Base-by-base conservation (phyloP, 2,888 invertebrate genomes). In the Sinodicranocentrus sp. region DNA sequence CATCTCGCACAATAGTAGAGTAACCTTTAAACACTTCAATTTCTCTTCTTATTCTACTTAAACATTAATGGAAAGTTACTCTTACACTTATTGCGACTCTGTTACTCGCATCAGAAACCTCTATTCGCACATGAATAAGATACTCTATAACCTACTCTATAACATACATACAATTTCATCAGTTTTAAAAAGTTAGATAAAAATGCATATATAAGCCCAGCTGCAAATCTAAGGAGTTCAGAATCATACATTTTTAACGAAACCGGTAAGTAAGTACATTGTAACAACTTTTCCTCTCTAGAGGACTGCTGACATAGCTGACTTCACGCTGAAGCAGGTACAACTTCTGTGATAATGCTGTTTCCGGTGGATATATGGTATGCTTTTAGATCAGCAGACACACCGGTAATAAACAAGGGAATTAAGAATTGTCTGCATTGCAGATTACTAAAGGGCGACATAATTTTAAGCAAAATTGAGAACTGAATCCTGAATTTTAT, bases 351-450 rank as follows among this genome's bases (percentile, higher is more conserved):
- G 21, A 13, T 54, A 54, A 54, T 54, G 21, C 54, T 54, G 54
- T 17, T 21, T 54, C 5, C 2, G 54, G 23, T 54, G 23, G 19
- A 8, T 54, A 10, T 8, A 57, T 57, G 25, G 8, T 52, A 6
- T 52, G 33, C 33, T 33, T 52, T 52, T 52, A n/a, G 1, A 1
- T 52, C 19, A 52, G 52, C 17, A 52, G 2, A 10, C 6, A 39
- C 39, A 13, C 15, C 15, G 48, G 48, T n/a, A 48, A 48, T 57
- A 57, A 57, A 57, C 25, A 23, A 57, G 25, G 54, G 54, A 54
- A 17, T 54, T 54, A 21, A 21, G 13, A 54, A 23, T 48, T 57
- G 57, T 57, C 57, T 57, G 57, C 57, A 57, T 57, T 57, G 57
- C 57, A 57, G 57, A 57, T 57, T 57, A 10, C 25, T 25, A 57